Evolutionary conservation across 2,888 invertebrate species (phyloP).

Genomic region (Chloromyia formosa): DNA sequence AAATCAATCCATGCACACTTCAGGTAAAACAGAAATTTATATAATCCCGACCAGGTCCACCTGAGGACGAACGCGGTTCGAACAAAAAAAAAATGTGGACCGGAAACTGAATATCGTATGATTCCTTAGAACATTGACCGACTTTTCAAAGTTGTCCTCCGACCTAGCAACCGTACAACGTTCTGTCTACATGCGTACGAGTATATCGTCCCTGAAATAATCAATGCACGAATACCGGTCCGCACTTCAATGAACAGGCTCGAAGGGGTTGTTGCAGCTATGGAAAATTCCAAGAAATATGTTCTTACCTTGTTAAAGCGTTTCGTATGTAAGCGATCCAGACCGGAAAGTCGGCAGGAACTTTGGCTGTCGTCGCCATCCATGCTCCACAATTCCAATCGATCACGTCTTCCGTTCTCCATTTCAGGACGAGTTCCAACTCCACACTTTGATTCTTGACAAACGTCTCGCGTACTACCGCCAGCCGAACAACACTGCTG

Average conservation of each 20-base stretch:
- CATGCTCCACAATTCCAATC: slow-evolving; percentile 58
- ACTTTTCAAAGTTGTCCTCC: no score
- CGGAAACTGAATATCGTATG: no score
- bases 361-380: slow-evolving; percentile 60
- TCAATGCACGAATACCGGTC: slow-evolving; percentile 11
- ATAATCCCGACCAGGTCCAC: no score
- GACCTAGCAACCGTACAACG: no score
- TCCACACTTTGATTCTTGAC: slow-evolving; percentile 8
- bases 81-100: no score
- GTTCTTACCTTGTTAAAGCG: slow-evolving; percentile 61
- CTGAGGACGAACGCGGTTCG: no score
- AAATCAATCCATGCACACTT: no score
- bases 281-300: slow-evolving; percentile 8
- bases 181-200: no score
- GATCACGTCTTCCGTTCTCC: slow-evolving; percentile 55
- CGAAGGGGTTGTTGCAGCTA: slow-evolving; percentile 20
- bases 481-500: slow-evolving; percentile 53
- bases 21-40: no score
- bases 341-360: slow-evolving; percentile 58
- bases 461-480: background rate
- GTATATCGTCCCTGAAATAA: background rate
- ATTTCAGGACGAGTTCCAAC: slow-evolving; percentile 14
- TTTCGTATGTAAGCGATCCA: slow-evolving; percentile 58
- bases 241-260: slow-evolving; percentile 7
- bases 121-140: no score